A percentile compares a stretch with the other conserved stretches of the same genome.
phyloP scores from a whole-genome alignment of 2,888 invertebrate genomes.

The Ryuthela nishihirai region DNA sequence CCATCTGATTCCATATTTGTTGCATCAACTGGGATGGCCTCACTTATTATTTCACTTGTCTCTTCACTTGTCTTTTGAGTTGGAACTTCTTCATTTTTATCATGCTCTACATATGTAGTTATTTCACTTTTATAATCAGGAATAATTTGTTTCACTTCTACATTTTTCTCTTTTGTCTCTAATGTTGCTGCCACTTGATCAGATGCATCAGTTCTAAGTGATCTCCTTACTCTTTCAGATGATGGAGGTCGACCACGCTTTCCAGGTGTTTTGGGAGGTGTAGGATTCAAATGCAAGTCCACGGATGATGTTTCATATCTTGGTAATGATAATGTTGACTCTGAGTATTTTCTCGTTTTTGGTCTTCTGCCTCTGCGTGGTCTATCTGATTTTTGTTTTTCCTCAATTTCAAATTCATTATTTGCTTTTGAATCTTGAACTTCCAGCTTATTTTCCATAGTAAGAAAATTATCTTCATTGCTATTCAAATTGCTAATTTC shows the following conservation, averaged over 20 bases:
- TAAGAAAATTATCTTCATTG: slow-evolving; percentile 1
- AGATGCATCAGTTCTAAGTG: slow-evolving; percentile 25
- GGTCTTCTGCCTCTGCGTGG: slow-evolving; percentile 40
- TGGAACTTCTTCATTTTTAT: neutral
- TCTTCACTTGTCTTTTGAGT: neutral
- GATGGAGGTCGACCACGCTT: slow-evolving; percentile 23
- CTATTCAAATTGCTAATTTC: no score
- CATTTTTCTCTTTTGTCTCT: no score
- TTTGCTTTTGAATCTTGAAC: slow-evolving; percentile 6
- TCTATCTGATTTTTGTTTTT: slow-evolving; percentile 29
- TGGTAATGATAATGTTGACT: slow-evolving; percentile 31
- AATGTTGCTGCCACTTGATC: slow-evolving; percentile 4
- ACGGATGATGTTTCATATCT: slow-evolving; percentile 15
- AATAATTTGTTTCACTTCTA: slow-evolving; percentile 9
- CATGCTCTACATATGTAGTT: neutral
- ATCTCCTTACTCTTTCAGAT: slow-evolving; percentile 26
- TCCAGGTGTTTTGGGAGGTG: slow-evolving; percentile 1
- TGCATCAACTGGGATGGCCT: slow-evolving; percentile 3
- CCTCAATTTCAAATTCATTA: slow-evolving; percentile 15
- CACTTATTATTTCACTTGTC: slow-evolving; percentile 1
- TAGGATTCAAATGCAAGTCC: neutral
- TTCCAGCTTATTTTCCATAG: slow-evolving; percentile 4
- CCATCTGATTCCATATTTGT: neutral
- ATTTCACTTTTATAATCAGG: slow-evolving; percentile 9
- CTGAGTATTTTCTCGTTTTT: slow-evolving; percentile 41